phyloP scores from a whole-genome alignment of 2,888 invertebrate genomes.

The Eupithecia abbreviata region DNA sequence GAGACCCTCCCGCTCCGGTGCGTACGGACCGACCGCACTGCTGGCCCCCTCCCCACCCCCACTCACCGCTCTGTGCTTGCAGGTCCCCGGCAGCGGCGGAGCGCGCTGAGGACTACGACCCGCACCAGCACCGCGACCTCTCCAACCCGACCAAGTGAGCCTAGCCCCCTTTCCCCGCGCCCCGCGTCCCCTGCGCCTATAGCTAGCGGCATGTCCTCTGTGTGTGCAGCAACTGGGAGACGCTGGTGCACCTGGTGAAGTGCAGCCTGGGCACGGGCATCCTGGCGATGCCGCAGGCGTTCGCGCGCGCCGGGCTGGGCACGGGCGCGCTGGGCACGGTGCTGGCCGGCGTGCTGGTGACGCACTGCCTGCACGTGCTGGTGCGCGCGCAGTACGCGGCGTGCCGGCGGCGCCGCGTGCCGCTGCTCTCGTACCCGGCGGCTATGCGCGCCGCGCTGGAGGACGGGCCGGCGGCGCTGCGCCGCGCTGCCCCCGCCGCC shows the following conservation, averaged over 20 bases:
- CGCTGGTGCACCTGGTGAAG: conserved; percentile 93
- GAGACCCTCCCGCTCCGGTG: background rate
- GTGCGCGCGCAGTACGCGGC: conserved; percentile 83
- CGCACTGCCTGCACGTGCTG: conserved; percentile 94
- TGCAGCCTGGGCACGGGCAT: conserved; percentile 97
- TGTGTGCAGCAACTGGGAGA: conserved; percentile 88
- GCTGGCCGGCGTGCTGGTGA: conserved; percentile 90
- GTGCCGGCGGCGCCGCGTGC: conserved; percentile 85
- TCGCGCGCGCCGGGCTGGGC: conserved; percentile 91
- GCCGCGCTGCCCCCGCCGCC: conserved; percentile 84
- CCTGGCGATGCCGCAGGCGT: conserved; percentile 96
- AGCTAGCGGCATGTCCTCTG: conserved; percentile 35
- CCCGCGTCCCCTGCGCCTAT: conserved; percentile 14
- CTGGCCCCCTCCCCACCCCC: background rate
- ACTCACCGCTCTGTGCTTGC: conserved; percentile 22
- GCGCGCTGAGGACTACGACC: conserved; percentile 83
- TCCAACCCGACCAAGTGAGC: conserved; percentile 88
- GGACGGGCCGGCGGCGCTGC: conserved; percentile 87
- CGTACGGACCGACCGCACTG: background rate
- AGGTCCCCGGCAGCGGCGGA: conserved; percentile 42
- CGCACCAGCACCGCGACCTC: conserved; percentile 85
- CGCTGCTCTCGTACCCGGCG: conserved; percentile 92
- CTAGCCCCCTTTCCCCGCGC: conserved; percentile 39
- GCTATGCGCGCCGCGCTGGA: conserved; percentile 91
- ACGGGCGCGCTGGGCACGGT: conserved; percentile 91